These are phyloP conservation scores for Peromyscus attwateri DNA, from an alignment of 2,797 vertebrate species.

Conservation along the genomic window DNA sequence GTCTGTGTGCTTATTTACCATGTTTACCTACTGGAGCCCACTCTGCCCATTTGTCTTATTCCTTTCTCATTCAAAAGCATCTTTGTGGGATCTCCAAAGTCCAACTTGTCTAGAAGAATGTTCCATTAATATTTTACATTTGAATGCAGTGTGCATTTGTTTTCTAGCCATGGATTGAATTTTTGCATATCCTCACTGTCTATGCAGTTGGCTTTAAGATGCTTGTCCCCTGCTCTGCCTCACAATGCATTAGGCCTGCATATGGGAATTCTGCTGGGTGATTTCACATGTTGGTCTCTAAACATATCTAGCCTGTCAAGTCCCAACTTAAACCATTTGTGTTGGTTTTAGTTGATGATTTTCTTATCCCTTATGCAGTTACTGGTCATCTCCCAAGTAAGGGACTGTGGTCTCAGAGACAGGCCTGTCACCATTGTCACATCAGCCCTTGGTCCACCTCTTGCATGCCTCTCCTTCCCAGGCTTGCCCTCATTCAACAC, in stretches of 20 bases:
- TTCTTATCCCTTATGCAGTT: neutral
- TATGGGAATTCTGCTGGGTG: neutral
- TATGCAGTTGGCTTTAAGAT: neutral
- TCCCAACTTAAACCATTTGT: neutral
- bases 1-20: neutral
- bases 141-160: neutral
- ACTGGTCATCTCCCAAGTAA: neutral
- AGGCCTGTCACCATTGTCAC: neutral
- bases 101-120: neutral
- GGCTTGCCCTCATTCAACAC: neutral
- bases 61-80: neutral
- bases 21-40: conserved; percentile 11
- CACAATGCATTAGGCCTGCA: neutral
- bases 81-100: neutral
- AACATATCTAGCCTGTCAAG: neutral
- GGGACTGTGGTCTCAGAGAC: neutral
- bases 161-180: neutral
- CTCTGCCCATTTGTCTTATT: neutral
- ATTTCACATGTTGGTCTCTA: neutral
- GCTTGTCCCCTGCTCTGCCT: neutral
- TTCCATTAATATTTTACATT: neutral
- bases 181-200: neutral
- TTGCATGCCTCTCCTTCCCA: neutral
- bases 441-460: neutral
- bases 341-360: neutral